Evolutionary conservation across 2,797 vertebrate genomes (phyloP).

Genomic region (Centropyge bicolor): DNA sequence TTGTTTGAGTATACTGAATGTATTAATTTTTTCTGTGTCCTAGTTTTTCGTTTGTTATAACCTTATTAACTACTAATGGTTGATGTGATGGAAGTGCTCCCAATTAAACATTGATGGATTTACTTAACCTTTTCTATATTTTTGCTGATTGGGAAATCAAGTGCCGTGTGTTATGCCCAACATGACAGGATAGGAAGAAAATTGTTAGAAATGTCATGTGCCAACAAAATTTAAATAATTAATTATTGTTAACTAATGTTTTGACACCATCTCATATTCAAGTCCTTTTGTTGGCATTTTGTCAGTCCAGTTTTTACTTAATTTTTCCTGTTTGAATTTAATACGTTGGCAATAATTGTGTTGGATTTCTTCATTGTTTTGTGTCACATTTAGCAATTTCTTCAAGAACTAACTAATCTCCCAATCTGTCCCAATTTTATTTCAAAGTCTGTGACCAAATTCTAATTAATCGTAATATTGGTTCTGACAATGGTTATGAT

Average conservation of each 20-base stretch:
- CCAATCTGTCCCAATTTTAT: not conserved
- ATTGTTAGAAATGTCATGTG: not conserved
- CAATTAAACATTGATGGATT: not conserved
- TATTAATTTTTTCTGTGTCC: slow-evolving; percentile 32
- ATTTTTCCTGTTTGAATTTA: slow-evolving; percentile 5
- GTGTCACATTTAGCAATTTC: not conserved
- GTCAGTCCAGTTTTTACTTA: not conserved
- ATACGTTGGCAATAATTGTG: not conserved
- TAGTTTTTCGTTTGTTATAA: slow-evolving; percentile 45
- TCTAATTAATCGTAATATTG: not conserved
- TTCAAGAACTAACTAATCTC: slow-evolving; percentile 2
- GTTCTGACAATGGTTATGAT: slow-evolving; percentile 4
- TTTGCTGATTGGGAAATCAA: not conserved
- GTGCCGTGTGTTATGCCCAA: not conserved
- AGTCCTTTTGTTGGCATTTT: slow-evolving; percentile 22
- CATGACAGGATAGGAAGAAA: not conserved
- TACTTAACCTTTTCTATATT: slow-evolving; percentile 12
- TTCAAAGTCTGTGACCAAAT: not conserved
- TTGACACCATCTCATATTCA: slow-evolving; percentile 3
- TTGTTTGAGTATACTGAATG: slow-evolving; percentile 31
- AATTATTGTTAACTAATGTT: not conserved
- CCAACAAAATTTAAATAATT: not conserved
- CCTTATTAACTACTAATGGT: slow-evolving; percentile 65
- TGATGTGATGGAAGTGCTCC: slow-evolving; percentile 47
- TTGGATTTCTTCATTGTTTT: slow-evolving; percentile 2